A percentile compares a stretch with the other conserved stretches of the same genome.
Evolutionary conservation across 2,113 vertebrate species (phyloP).

Genomic region (Saguinus imperator): DNA sequence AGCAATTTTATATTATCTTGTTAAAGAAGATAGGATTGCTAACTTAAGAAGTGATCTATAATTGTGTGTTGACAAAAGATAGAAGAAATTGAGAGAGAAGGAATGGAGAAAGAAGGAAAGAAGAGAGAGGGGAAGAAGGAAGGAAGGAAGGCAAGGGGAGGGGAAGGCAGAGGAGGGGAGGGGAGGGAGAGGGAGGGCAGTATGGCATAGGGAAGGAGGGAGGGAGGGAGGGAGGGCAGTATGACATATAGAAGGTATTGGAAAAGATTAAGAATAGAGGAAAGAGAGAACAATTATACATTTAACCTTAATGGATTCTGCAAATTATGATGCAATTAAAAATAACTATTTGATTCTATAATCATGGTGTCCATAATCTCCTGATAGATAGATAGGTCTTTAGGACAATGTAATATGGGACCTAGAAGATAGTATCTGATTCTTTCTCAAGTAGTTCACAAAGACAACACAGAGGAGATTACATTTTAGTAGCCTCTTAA

Average conservation of each 20-base stretch:
- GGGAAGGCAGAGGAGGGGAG: rapidly evolving
- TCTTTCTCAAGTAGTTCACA: neutral
- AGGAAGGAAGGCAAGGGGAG: rapidly evolving
- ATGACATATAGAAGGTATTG: neutral
- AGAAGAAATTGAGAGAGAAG: neutral
- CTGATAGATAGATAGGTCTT: neutral
- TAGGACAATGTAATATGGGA: neutral
- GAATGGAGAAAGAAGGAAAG: too few relatives aligned
- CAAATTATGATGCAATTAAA: neutral
- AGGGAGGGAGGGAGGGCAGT: neutral
- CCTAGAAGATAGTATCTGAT: neutral
- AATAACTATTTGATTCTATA: neutral
- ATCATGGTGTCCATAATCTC: neutral
- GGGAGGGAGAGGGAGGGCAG: too few relatives aligned
- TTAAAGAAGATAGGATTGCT: neutral
- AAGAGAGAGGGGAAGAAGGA: rapidly evolving
- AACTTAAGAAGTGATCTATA: neutral
- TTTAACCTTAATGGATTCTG: neutral
- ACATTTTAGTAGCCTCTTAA: neutral
- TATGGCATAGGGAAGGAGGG: neutral
- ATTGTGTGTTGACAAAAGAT: neutral
- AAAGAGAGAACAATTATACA: neutral
- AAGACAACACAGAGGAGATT: neutral
- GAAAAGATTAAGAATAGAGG: neutral
- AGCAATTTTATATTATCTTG: neutral